Evolutionary conservation across 2,888 invertebrate species (phyloP).

Genomic region (Epirrita christyi): DNA sequence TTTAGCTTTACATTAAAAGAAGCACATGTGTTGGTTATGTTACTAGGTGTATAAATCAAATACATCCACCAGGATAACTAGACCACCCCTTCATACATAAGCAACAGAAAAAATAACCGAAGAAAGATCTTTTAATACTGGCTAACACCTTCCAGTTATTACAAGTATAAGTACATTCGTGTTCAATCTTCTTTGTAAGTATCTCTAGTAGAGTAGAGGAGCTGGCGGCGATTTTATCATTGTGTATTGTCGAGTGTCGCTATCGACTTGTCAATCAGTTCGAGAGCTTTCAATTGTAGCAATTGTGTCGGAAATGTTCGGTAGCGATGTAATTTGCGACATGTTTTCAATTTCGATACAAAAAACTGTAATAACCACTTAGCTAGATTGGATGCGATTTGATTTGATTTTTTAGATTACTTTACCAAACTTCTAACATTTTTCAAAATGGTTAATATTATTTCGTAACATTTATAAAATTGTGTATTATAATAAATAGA

Average conservation of each 20-base stretch:
- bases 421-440: no score
- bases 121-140: conserved; percentile 19
- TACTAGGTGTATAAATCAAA: conserved; percentile 47
- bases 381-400: no score
- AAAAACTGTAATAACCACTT: conserved; percentile 7
- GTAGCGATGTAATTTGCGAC: conserved; percentile 19
- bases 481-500: no score
- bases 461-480: no score
- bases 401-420: no score
- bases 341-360: conserved; percentile 21
- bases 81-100: conserved; percentile 32
- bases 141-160: conserved; percentile 32
- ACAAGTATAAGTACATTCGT: conserved; percentile 24
- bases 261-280: conserved; percentile 36
- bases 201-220: conserved; percentile 17
- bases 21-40: conserved; percentile 44
- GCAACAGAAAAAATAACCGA: neutral
- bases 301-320: conserved; percentile 19
- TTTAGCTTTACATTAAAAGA: conserved; percentile 45
- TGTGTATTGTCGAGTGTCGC: conserved; percentile 23
- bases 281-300: conserved; percentile 27
- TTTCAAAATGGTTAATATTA: neutral
- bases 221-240: conserved; percentile 20
- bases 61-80: conserved; percentile 34
- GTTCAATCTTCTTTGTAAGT: neutral